phyloP scores from a whole-genome alignment of 2,113 vertebrate species.

The Nymphicus hollandicus region DNA sequence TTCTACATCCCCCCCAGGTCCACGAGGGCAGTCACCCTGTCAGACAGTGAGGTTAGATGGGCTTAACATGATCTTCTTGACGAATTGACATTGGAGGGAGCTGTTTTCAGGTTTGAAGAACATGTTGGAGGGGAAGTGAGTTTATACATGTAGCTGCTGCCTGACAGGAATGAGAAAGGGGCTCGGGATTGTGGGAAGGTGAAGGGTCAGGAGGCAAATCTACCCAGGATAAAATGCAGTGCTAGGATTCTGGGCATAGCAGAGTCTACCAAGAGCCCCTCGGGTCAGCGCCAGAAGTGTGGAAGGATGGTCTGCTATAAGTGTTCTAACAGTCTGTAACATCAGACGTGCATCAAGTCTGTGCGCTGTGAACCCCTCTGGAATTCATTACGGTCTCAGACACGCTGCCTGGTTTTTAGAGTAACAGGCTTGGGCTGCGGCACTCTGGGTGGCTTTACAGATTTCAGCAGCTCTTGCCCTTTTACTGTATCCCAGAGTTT shows the following conservation, averaged over 20 bases:
- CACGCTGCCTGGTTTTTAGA: neutral
- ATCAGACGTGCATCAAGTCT: neutral
- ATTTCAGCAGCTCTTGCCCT: neutral
- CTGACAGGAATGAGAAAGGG: neutral
- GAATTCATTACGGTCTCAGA: neutral
- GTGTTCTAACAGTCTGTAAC: neutral
- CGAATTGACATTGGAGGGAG: neutral
- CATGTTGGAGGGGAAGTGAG: neutral
- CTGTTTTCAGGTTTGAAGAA: neutral
- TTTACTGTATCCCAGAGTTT: neutral
- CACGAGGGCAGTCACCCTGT: neutral
- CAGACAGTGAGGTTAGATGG: neutral
- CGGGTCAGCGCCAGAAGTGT: neutral
- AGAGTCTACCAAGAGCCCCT: neutral
- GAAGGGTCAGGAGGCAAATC: neutral
- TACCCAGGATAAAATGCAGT: neutral
- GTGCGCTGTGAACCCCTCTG: neutral
- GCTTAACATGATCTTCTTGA: slow-evolving; percentile 30
- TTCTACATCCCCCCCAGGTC: neutral
- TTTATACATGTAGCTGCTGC: neutral
- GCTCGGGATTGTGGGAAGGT: neutral
- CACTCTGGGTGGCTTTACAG: neutral
- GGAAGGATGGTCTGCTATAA: neutral
- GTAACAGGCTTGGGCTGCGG: neutral
- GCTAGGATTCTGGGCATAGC: neutral